These are phyloP conservation scores for Coregonus clupeaformis DNA, from an alignment of 2,113 vertebrate species.

Conservation along the genomic window DNA sequence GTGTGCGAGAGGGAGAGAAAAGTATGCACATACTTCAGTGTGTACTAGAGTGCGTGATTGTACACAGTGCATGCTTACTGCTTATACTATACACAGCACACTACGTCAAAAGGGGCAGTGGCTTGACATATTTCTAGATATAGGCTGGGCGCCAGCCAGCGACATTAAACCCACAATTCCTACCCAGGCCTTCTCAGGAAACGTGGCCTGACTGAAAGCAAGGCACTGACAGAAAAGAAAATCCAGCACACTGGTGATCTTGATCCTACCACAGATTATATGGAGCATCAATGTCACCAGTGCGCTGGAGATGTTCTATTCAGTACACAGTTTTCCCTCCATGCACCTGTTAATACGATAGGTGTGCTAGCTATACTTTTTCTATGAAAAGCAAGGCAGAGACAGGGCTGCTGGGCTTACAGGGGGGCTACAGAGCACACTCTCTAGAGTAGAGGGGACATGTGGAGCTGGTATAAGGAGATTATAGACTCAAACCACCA, in stretches of 20 bases:
- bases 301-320: too few species aligned
- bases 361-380: too few species aligned
- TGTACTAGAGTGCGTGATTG: conserved; percentile 2
- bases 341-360: too few species aligned
- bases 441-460: conserved; percentile 2
- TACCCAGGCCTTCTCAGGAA: conserved; percentile 6
- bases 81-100: neutral
- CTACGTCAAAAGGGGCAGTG: conserved; percentile 5
- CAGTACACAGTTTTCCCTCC: too few species aligned
- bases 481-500: conserved; percentile 19
- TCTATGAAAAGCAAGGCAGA: neutral
- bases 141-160: neutral
- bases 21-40: neutral
- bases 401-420: neutral
- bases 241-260: too few species aligned
- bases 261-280: too few species aligned
- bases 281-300: too few species aligned
- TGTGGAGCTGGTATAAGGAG: conserved; percentile 12
- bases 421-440: too few species aligned
- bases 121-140: conserved; percentile 13
- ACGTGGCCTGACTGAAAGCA: conserved; percentile 21
- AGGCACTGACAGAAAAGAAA: neutral
- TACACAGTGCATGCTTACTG: conserved; percentile 1
- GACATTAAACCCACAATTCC: conserved; percentile 6
- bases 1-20: neutral